These are phyloP conservation scores for Patiria miniata DNA, from an alignment of 35 echinoderm and acorn worm species.

Conservation along the genomic window DNA sequence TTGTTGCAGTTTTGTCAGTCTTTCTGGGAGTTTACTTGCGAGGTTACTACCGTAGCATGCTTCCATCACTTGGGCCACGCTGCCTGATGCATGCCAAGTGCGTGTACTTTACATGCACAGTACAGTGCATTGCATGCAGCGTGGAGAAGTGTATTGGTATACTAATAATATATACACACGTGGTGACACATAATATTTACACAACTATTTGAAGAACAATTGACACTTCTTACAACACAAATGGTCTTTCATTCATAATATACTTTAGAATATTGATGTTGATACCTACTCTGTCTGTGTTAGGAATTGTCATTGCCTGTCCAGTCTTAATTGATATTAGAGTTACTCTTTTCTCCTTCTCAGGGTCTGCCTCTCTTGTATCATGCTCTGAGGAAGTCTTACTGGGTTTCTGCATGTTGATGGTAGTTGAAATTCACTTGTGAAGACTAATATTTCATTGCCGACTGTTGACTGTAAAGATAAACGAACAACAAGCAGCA, in stretches of 20 bases:
- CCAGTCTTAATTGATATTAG: constrained; percentile 75
- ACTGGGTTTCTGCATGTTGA: not conserved
- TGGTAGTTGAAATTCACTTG: no score
- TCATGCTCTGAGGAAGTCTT: not conserved
- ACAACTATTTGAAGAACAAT: not conserved
- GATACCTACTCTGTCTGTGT: constrained; percentile 75
- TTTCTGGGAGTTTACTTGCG: no score
- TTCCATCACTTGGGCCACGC: no score
- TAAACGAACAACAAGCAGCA: no score
- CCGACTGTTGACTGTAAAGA: no score
- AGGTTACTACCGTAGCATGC: no score
- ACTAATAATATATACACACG: not conserved
- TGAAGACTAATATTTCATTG: no score
- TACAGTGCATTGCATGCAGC: not conserved
- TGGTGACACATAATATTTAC: not conserved
- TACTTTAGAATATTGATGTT: not conserved
- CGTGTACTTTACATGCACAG: not conserved
- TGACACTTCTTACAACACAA: not conserved
- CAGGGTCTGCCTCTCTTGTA: not conserved
- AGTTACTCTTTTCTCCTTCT: constrained; percentile 60
- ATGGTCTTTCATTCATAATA: not conserved
- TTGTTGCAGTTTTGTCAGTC: no score
- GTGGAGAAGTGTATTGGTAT: not conserved
- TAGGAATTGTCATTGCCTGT: constrained; percentile 70
- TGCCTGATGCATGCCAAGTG: not conserved